Evolutionary conservation across 2,113 vertebrate species (phyloP).

Genomic region (Corydoras sp.): DNA sequence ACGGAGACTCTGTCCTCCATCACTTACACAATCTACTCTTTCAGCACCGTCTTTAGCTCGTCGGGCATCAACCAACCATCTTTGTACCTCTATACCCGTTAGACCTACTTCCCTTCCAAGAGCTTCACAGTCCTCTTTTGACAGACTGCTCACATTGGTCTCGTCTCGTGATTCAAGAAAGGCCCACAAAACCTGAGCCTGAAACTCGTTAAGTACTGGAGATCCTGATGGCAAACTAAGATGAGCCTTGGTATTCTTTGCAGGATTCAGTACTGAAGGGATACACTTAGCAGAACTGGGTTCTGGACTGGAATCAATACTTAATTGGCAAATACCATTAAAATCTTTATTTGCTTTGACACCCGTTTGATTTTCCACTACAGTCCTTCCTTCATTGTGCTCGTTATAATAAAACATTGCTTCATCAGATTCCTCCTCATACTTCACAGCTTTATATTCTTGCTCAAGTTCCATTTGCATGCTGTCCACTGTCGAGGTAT

Average conservation of each 20-base stretch:
- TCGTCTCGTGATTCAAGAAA: conserved; percentile 69
- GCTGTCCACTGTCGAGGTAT: conserved; percentile 16
- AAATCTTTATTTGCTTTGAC: no score
- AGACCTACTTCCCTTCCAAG: conserved; percentile 67
- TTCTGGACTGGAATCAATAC: neutral
- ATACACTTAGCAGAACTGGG: conserved; percentile 54
- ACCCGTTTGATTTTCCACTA: neutral
- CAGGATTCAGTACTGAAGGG: conserved; percentile 42
- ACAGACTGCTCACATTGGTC: conserved; percentile 62
- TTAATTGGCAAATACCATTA: no score
- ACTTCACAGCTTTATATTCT: conserved; percentile 39
- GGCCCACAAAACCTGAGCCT: conserved; percentile 67
- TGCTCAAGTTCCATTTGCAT: conserved; percentile 34
- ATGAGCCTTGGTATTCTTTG: conserved; percentile 46
- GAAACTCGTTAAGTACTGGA: conserved; percentile 65
- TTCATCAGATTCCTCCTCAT: conserved; percentile 42
- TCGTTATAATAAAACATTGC: neutral
- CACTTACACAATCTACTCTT: neutral
- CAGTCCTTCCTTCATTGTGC: neutral
- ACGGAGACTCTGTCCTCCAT: conserved; percentile 64
- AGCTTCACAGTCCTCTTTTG: conserved; percentile 67
- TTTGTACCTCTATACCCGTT: conserved; percentile 60
- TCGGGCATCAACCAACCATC: conserved; percentile 60
- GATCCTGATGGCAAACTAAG: conserved; percentile 43
- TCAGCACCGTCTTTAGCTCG: conserved; percentile 49